phyloP scores from a whole-genome alignment of 2,888 invertebrate genomes.

The Tanypteryx hageni region DNA sequence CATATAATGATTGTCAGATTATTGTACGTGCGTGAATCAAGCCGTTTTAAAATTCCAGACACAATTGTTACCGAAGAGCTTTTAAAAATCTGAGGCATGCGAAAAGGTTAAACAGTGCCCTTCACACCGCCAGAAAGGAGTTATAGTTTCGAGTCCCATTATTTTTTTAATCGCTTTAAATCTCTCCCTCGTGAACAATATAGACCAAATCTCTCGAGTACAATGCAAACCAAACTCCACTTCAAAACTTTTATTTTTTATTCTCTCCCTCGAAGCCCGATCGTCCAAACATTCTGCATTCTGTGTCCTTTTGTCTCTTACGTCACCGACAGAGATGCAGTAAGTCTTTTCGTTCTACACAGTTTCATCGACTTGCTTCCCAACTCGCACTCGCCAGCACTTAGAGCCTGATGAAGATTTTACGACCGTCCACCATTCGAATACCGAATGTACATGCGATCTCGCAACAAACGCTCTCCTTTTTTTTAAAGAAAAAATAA shows the following conservation, averaged over 20 bases:
- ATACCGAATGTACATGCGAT: background rate
- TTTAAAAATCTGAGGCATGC: too few species aligned
- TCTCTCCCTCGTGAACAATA: too few species aligned
- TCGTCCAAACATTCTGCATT: background rate
- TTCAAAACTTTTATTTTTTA: background rate
- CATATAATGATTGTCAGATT: too few species aligned
- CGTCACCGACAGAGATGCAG: background rate
- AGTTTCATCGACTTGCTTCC: background rate
- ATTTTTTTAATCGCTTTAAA: too few species aligned
- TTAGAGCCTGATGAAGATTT: background rate
- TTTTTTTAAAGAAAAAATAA: background rate
- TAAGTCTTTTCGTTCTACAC: background rate
- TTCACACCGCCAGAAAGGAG: too few species aligned
- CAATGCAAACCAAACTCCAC: too few species aligned
- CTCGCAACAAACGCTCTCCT: conserved; percentile 3
- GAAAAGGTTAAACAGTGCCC: too few species aligned
- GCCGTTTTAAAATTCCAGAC: too few species aligned
- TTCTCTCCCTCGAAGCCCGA: background rate
- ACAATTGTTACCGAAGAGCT: too few species aligned
- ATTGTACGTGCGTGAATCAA: too few species aligned
- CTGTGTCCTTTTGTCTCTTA: background rate
- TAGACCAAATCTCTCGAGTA: too few species aligned
- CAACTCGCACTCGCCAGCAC: background rate
- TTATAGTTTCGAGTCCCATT: too few species aligned
- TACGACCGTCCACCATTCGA: conserved; percentile 1